These are phyloP conservation scores for Linepithema humile DNA, from an alignment of 1,140 invertebrate species.

Conservation along the genomic window DNA sequence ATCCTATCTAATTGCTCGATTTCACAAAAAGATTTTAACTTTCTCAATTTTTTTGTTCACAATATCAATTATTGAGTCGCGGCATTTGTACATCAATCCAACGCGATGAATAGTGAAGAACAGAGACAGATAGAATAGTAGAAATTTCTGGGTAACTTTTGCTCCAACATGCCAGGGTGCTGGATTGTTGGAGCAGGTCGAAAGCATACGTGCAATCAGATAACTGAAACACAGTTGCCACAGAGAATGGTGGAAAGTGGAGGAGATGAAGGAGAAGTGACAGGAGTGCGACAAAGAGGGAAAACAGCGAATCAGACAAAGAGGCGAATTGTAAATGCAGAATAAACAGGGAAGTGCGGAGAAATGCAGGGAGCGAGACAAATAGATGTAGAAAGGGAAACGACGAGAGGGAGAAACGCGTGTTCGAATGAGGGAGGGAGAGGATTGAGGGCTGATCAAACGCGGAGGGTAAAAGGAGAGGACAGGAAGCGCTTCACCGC, in stretches of 20 bases:
- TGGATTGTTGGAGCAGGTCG: conserved; percentile 46
- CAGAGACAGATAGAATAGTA: conserved; percentile 33
- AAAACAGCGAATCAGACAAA: neutral
- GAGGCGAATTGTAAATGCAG: neutral
- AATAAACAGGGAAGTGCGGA: conserved; percentile 10
- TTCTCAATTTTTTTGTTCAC: neutral
- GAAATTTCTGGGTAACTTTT: neutral
- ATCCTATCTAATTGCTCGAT: neutral
- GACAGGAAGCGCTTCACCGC: neutral
- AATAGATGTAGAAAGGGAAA: conserved; percentile 15
- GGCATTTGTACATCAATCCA: neutral
- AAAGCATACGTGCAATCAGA: conserved; percentile 63
- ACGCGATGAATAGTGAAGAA: conserved; percentile 13
- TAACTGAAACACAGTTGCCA: conserved; percentile 40
- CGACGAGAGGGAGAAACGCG: conserved; percentile 18
- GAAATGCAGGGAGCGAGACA: conserved; percentile 57
- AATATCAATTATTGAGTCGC: conserved; percentile 15
- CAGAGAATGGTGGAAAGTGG: neutral
- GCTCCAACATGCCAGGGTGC: neutral
- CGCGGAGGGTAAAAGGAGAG: neutral
- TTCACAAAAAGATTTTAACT: neutral
- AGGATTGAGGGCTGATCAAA: conserved; percentile 34
- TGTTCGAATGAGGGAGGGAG: conserved; percentile 17
- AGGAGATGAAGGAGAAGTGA: neutral
- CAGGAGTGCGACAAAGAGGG: neutral